Evolutionary conservation across 2,888 invertebrate species (phyloP).

Genomic region (Phortica okadai): DNA sequence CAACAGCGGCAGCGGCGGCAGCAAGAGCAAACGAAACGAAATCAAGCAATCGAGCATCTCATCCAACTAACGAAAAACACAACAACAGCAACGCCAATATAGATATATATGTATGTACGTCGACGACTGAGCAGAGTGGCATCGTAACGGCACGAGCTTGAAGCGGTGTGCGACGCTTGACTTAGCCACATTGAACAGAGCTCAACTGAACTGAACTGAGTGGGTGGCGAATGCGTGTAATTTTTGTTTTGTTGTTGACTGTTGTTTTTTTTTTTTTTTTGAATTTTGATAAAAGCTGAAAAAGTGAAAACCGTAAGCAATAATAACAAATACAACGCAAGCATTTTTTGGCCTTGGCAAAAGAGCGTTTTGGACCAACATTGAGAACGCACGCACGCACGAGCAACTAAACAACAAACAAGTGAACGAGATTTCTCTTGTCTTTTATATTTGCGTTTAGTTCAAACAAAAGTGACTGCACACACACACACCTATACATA

Average conservation of each 20-base stretch:
- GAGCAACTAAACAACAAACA: not conserved
- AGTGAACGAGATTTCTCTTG: not conserved
- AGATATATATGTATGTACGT: not conserved
- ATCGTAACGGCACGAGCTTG: not conserved
- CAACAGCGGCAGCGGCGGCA: not conserved
- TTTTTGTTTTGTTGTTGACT: not conserved
- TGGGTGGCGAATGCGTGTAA: not conserved
- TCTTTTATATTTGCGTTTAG: too few relatives aligned
- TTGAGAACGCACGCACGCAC: conserved; percentile 6
- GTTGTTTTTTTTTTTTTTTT: not conserved
- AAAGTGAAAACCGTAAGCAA: conserved; percentile 5
- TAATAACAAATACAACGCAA: not conserved
- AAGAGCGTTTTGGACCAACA: conserved; percentile 6
- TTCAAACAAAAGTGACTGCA: not conserved
- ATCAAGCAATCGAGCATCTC: not conserved
- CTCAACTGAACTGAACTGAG: conserved; percentile 6
- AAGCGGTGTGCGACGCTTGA: not conserved
- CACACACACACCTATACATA: too few relatives aligned
- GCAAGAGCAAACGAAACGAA: not conserved
- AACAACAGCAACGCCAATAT: not conserved
- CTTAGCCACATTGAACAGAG: not conserved
- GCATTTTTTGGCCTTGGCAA: not conserved
- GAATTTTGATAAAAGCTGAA: not conserved
- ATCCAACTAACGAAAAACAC: not conserved
- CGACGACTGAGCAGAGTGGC: not conserved